Percentiles rank a stretch among this genome's conserved stretches.
Evolutionary conservation across 2,888 invertebrate genomes (phyloP).

Genomic region (Neria commutata): DNA sequence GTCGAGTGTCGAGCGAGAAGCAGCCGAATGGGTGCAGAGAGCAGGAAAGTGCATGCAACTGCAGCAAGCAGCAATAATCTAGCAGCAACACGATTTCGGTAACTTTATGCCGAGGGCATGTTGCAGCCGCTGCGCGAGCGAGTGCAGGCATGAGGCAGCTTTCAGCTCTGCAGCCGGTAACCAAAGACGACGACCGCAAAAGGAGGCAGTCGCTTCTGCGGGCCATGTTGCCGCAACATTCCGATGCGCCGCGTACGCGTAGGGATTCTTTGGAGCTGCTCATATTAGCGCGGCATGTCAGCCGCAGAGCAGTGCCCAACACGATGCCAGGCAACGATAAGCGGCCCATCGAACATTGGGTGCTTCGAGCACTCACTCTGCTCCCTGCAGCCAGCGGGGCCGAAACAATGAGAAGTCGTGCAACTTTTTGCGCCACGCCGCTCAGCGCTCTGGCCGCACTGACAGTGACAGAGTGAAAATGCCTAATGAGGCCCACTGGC

Average conservation of each 20-base stretch:
- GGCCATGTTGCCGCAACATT: conserved; percentile 1
- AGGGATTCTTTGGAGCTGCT: neutral
- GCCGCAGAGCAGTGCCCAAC: neutral
- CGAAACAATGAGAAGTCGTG: too few species aligned
- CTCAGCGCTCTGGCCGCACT: too few species aligned
- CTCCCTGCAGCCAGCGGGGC: too few species aligned
- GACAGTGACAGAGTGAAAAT: too few species aligned
- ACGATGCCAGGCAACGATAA: conserved; percentile 16
- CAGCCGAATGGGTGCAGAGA: neutral
- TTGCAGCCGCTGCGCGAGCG: too few species aligned
- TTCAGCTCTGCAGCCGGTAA: neutral
- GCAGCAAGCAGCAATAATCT: neutral
- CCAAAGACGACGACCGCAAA: neutral
- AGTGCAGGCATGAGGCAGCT: neutral
- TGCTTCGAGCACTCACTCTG: too few species aligned
- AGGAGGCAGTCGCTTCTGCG: neutral
- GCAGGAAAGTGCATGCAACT: neutral
- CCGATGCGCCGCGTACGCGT: neutral
- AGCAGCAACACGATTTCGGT: conserved; percentile 7
- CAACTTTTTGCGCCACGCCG: too few species aligned
- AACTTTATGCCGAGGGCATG: neutral
- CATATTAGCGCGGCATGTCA: too few species aligned
- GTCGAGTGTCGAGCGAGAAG: too few species aligned
- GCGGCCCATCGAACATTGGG: too few species aligned
- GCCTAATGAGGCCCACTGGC: too few species aligned